Conservation (phyloP, 2,888 invertebrate species). For the Mythimna loreyi region DNA sequence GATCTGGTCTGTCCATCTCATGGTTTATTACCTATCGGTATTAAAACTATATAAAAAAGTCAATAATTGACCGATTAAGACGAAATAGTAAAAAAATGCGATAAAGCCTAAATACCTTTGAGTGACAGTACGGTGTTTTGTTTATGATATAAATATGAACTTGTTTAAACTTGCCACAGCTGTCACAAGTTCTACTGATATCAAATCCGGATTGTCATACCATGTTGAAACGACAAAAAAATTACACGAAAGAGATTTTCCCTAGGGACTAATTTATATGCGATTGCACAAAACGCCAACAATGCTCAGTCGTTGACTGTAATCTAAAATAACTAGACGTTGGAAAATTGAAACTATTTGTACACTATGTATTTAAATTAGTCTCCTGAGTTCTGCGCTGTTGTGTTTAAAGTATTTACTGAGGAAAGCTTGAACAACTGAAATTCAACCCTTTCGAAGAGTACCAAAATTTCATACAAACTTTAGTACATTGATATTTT, state of each 20-base stretch:
- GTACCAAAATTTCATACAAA: constrained; percentile 5
- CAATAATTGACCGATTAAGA: too few species aligned
- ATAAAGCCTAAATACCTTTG: too few species aligned
- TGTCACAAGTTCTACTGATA: not conserved
- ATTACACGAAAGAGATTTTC: not conserved
- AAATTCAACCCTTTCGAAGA: not conserved
- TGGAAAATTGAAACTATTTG: constrained; percentile 18
- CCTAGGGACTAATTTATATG: constrained; percentile 2
- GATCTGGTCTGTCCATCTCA: too few species aligned
- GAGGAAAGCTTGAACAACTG: not conserved
- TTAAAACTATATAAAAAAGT: too few species aligned
- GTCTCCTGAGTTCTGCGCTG: constrained; percentile 1
- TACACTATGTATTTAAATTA: constrained; percentile 12
- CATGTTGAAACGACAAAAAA: not conserved
- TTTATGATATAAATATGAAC: too few species aligned
- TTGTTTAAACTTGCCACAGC: too few species aligned
- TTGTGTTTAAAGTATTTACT: not conserved
- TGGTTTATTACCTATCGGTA: too few species aligned
- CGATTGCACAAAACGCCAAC: not conserved
- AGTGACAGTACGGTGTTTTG: too few species aligned
- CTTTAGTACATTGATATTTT: too few species aligned
- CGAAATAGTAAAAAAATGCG: too few species aligned
- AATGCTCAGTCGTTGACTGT: not conserved
- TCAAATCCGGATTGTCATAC: not conserved
- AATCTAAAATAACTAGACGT: not conserved